Conservation (phyloP, 1,140 invertebrate species). For the Trichomalopsis sarcophagae region DNA sequence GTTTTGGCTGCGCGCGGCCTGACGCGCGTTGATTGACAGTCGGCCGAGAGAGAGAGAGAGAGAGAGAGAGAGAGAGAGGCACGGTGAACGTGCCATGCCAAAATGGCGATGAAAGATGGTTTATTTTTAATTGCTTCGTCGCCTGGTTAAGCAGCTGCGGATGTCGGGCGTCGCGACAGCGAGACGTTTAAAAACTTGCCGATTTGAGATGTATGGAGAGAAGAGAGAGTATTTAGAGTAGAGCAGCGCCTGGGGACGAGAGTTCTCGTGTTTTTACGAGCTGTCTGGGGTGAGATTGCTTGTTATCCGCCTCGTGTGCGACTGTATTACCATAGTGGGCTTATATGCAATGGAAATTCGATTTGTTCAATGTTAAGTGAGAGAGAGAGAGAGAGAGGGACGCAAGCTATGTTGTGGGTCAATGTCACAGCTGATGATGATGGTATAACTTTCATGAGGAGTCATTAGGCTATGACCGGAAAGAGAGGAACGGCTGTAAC, state of each 20-base stretch:
- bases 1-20: conserved; percentile 15
- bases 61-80: conserved; percentile 40
- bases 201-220: conserved; percentile 20
- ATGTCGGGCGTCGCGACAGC: background rate
- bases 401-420: background rate
- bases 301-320: background rate
- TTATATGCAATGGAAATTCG: background rate
- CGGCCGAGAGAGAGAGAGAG: conserved; percentile 52
- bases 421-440: background rate
- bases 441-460: background rate
- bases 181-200: conserved; percentile 31
- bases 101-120: conserved; percentile 69
- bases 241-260: background rate
- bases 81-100: conserved; percentile 55
- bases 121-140: conserved; percentile 67
- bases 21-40: conserved; percentile 66
- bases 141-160: conserved; percentile 48
- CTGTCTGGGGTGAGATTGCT: background rate
- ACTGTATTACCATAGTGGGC: background rate
- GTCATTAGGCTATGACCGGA: background rate
- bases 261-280: too few relatives aligned
- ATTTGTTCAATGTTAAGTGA: background rate
- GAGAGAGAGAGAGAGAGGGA: too few relatives aligned
- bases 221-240: background rate
- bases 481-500: too few relatives aligned